These are phyloP conservation scores for Macaria liturata DNA, from an alignment of 2,888 invertebrate species.

Conservation along the genomic window DNA sequence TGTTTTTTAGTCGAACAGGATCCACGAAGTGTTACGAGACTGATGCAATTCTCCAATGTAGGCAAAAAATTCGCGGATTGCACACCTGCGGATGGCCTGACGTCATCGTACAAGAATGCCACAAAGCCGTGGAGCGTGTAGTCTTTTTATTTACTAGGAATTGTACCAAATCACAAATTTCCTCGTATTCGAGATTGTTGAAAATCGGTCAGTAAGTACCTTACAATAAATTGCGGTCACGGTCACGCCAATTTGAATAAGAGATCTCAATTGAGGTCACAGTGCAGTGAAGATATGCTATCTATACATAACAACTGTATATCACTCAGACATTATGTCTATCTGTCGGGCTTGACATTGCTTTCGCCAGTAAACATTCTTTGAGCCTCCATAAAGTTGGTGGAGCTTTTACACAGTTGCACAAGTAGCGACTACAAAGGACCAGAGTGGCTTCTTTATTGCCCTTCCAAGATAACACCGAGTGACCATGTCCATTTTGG, in stretches of 20 bases:
- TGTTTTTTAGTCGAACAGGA: conserved; percentile 24
- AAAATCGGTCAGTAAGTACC: background rate
- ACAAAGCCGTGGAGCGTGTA: conserved; percentile 33
- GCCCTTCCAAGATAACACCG: conserved; percentile 63
- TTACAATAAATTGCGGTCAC: background rate
- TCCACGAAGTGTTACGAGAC: conserved; percentile 18
- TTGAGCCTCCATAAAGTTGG: conserved; percentile 26
- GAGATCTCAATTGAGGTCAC: conserved; percentile 7
- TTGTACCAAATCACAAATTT: background rate
- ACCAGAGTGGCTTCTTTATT: conserved; percentile 69
- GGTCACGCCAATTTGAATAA: conserved; percentile 4
- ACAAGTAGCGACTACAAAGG: conserved; percentile 64
- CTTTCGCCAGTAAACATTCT: conserved; percentile 27
- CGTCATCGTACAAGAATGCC: conserved; percentile 52
- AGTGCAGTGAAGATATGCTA: background rate
- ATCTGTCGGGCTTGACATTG: conserved; percentile 4
- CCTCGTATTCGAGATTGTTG: background rate
- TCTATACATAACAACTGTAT: background rate
- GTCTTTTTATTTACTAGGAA: conserved; percentile 14
- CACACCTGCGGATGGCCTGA: conserved; percentile 56
- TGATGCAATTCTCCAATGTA: conserved; percentile 45
- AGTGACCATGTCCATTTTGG: conserved; percentile 59
- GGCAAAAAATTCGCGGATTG: conserved; percentile 45
- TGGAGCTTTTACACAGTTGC: conserved; percentile 48
- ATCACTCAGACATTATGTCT: background rate